Evolutionary conservation across 2,113 vertebrate genomes (phyloP).

Genomic region (Nyctibius bracteatus): DNA sequence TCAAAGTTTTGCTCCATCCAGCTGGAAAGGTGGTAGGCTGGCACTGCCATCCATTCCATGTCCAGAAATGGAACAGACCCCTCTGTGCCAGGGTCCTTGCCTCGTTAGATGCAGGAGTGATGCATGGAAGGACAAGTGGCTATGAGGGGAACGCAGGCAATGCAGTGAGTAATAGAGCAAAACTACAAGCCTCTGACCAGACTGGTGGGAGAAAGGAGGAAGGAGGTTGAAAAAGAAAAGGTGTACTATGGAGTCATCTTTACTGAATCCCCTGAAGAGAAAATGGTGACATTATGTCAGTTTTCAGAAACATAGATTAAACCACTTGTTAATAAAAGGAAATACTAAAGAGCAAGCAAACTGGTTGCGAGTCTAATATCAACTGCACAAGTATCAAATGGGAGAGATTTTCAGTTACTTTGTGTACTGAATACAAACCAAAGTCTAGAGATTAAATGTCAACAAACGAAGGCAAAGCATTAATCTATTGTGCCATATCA

Average conservation of each 20-base stretch:
- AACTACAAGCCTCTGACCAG: neutral
- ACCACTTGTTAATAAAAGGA: neutral
- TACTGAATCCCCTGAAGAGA: neutral
- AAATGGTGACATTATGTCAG: neutral
- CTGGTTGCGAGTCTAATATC: neutral
- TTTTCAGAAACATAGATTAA: neutral
- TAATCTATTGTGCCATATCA: constrained; percentile 39
- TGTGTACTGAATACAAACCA: constrained; percentile 32
- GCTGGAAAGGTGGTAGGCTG: neutral
- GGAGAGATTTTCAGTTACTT: neutral
- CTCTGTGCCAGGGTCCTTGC: neutral
- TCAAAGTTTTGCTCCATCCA: neutral
- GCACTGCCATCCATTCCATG: too few species aligned
- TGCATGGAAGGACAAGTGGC: neutral
- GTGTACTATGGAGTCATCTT: neutral
- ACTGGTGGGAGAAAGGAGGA: neutral
- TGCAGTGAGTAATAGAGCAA: neutral
- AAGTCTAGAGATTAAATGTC: constrained; percentile 58
- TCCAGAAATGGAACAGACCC: neutral
- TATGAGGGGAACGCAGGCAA: neutral
- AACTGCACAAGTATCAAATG: neutral
- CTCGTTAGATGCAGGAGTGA: neutral
- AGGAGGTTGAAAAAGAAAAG: neutral
- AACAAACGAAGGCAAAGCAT: constrained; percentile 48
- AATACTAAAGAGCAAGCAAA: neutral